Conservation (phyloP, 2,888 invertebrate species). For the Noctuana brunneofusca region DNA sequence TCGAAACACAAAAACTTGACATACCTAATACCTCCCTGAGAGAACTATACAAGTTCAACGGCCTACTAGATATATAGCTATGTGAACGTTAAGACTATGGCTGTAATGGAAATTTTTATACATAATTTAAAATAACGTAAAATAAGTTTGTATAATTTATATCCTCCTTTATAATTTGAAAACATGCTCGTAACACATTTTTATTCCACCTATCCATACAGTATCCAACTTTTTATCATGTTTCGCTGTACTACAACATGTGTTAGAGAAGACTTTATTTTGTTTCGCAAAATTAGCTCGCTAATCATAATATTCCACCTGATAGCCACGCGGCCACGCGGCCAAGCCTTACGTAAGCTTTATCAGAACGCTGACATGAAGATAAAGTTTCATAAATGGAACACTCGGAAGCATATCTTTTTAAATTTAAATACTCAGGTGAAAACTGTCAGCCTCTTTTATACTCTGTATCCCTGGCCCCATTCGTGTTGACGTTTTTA, state of each 20-base stretch:
- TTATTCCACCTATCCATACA: background rate
- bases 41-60: no score
- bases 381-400: constrained; percentile 23
- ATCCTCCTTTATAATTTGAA: no score
- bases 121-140: no score
- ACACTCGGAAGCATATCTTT: constrained; percentile 19
- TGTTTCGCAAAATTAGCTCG: background rate
- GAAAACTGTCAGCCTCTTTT: constrained; percentile 13
- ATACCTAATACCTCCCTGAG: no score
- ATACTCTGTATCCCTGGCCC: constrained; percentile 27
- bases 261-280: background rate
- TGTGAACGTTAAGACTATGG: no score
- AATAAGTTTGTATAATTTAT: no score
- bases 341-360: constrained; percentile 20
- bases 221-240: background rate
- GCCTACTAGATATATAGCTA: no score
- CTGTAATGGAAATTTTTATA: no score
- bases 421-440: constrained; percentile 17
- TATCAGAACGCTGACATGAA: constrained; percentile 11
- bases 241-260: background rate
- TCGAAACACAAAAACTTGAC: no score
- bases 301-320: constrained; percentile 2
- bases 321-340: constrained; percentile 23
- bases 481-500: constrained; percentile 25
- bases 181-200: no score